Evolutionary conservation across 1,140 invertebrate genomes (phyloP).

Genomic region (Mycetomoellerius zeteki): DNA sequence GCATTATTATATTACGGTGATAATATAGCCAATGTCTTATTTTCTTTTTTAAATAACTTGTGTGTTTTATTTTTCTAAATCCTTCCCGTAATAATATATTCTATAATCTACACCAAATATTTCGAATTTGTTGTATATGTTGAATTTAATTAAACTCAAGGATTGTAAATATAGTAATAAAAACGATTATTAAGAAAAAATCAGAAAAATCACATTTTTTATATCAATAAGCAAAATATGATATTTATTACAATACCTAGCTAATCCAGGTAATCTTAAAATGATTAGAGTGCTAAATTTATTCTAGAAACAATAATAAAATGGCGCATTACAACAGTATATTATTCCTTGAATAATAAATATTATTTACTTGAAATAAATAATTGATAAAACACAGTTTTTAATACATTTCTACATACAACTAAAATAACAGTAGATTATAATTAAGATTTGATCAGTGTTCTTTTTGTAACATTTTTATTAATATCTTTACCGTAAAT

Average conservation of each 20-base stretch:
- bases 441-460: neutral
- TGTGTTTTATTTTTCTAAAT: conserved; percentile 32
- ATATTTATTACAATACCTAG: neutral
- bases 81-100: neutral
- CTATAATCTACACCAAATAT: neutral
- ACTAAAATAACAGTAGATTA: neutral
- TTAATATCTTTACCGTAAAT: conserved; percentile 14
- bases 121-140: neutral
- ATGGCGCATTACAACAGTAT: neutral
- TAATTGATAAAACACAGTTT: neutral
- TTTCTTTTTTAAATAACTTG: conserved; percentile 48
- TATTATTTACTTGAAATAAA: conserved; percentile 6
- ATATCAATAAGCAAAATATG: neutral
- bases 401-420: neutral
- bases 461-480: conserved; percentile 30
- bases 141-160: neutral
- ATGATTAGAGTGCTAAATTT: neutral
- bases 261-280: neutral
- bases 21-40: conserved; percentile 67
- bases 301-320: neutral
- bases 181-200: conserved; percentile 11
- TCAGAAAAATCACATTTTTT: neutral
- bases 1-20: conserved; percentile 73
- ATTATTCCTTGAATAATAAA: conserved; percentile 11
- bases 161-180: conserved; percentile 10